phyloP scores from a whole-genome alignment of 2,888 invertebrate species.

The Aphidius colemani region DNA sequence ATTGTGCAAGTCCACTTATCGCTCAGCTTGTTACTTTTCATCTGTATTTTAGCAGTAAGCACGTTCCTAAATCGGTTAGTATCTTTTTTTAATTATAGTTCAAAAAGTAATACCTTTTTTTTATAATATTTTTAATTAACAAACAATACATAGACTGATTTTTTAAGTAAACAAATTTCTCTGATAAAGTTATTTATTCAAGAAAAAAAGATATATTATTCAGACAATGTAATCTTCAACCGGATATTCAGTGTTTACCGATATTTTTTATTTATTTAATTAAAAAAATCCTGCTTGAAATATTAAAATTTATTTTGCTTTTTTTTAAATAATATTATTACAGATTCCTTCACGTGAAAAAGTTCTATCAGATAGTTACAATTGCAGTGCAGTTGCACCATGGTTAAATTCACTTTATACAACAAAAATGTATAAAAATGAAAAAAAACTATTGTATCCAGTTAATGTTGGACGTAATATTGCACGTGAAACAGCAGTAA shows the following conservation, averaged over 20 bases:
- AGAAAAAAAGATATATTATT: constrained; percentile 12
- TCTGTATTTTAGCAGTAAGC: constrained; percentile 84
- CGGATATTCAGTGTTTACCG: no score
- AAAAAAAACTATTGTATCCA: constrained; percentile 83
- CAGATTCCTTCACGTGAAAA: constrained; percentile 72
- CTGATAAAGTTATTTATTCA: neutral
- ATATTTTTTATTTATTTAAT: no score
- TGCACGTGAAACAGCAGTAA: constrained; percentile 82
- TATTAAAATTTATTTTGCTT: no score
- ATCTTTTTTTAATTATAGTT: constrained; percentile 13
- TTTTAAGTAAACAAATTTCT: no score
- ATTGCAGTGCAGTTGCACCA: constrained; percentile 74
- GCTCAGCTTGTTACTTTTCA: constrained; percentile 85
- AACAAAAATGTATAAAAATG: constrained; percentile 72
- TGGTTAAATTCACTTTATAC: constrained; percentile 67
- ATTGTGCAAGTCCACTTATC: constrained; percentile 75
- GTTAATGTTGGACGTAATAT: constrained; percentile 89
- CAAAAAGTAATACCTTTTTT: neutral
- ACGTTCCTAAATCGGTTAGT: constrained; percentile 74
- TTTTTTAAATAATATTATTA: constrained; percentile 41
- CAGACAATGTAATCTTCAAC: no score
- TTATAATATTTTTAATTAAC: neutral
- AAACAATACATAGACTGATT: no score
- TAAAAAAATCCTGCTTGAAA: neutral
- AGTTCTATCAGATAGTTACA: constrained; percentile 68